Base-by-base conservation (phyloP, 2,888 invertebrate genomes). In the Epinotia nisella region DNA sequence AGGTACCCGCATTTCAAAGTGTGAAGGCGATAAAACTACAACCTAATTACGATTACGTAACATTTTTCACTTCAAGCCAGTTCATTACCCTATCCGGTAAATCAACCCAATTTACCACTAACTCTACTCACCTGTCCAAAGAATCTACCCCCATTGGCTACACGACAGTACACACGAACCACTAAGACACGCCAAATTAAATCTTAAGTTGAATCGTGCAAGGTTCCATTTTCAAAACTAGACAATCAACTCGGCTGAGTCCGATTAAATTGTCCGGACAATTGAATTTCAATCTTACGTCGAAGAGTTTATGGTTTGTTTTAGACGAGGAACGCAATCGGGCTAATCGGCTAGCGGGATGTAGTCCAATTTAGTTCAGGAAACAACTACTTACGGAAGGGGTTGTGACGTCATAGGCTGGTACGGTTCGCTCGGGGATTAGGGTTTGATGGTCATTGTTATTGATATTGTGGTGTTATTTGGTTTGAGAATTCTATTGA, bases 281-380 rank as follows among this genome's bases (percentile, higher is more conserved):
- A 66, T 68, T 49, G 19, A 62, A 49, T 61, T 29, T 72, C 35
- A 68, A 58, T 35, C 71, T 68, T 68, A 35, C 55, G 39, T 0
- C 2, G 10, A 10, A 17, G 13, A 21, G 13, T 55, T 56, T n/a
- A 39, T 11, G 45, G 70, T 56, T 19, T 15, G 21, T 19, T 29
- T 41, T 56, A 17, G 55, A 39, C n/a, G n/a, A n/a, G 10, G 19
- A 1, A 45, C 17, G 19, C 35, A 24, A 19, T 29, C 49, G 11
- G 60, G 66, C 58, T 71, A 69, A 70, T 69, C 75, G 66, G 59
- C 35, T 66, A 67, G 75, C 74, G 70, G 75, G 74, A 67, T 67
- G 75, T 69, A 72, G 56, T 73, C 73, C 72, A 76, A 77, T 77
- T 77, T 77, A 75, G 75, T 71, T 70, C 72, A 76, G 77, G 77